Base-by-base conservation (phyloP, 2,888 invertebrate genomes). In the Drosophila tripunctata region DNA sequence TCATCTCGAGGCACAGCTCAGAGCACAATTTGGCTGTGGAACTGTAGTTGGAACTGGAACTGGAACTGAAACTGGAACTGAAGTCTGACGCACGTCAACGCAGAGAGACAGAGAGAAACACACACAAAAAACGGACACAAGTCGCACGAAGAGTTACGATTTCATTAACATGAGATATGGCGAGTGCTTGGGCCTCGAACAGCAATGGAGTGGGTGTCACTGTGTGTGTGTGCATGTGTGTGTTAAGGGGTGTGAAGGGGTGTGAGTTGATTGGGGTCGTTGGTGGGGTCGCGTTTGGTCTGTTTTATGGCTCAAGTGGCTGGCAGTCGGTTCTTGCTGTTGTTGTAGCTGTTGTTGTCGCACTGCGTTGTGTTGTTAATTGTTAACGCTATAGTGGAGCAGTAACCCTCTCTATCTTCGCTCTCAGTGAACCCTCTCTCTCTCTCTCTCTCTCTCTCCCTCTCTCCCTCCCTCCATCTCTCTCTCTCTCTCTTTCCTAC, bases 131-230 rank as follows among this genome's bases (percentile, higher is more conserved):
- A 87, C 81, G 75, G 75, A 80, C 85, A 72, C 68, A 76, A 82
- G 66, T 72, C 64, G 58, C 87, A 68, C 67, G 79, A 87, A 87
- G 87, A 83, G 86, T 83, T 87, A 84, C 83, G 88, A 84, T 87
- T 84, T 87, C 83, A 84, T 84, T 87, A 85, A 87, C 86, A 87
- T 87, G 83, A 83, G 86, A 85, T 85, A 83, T 87, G 86, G 85
- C 78, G 71, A 81, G 81, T 87, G 78, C 65, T 57, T 52, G 55
- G 57, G 61, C 48, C 31, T 17, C 19, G 7, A 17, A 21, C 4
- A 41, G 10, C 4, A 31, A 2, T 21, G 35, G 17, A 27, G 27
- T 14, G 44, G 6, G n/a, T 33, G 24, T 35, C 40, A 15, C 35
- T 47, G 40, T 19, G 19, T 14, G 27, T 12, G 31, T 24, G 40